phyloP scores from a whole-genome alignment of 2,113 vertebrate species.

The Actinemys pallida region DNA sequence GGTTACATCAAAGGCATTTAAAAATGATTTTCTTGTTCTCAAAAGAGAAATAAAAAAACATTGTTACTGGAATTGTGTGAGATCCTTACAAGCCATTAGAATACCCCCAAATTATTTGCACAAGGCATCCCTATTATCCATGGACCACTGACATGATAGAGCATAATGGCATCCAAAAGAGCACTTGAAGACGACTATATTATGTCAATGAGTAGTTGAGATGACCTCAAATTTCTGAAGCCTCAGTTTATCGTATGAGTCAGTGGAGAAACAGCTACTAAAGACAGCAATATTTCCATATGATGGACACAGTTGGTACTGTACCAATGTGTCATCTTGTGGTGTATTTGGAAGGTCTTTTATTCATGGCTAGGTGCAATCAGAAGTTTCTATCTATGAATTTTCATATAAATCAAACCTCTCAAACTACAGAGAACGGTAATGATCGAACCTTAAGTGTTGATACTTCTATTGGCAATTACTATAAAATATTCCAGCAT shows the following conservation, averaged over 20 bases:
- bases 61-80: slow-evolving; percentile 66
- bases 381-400: neutral
- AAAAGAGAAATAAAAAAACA: slow-evolving; percentile 49
- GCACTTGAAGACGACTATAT: slow-evolving; percentile 65
- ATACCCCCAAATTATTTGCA: slow-evolving; percentile 55
- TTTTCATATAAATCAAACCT: slow-evolving; percentile 29
- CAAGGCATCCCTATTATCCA: slow-evolving; percentile 45
- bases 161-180: slow-evolving; percentile 54
- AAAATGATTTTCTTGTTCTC: slow-evolving; percentile 53
- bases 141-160: slow-evolving; percentile 62
- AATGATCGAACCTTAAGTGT: neutral
- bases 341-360: slow-evolving; percentile 54
- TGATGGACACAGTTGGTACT: slow-evolving; percentile 66
- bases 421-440: neutral
- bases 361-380: slow-evolving; percentile 36
- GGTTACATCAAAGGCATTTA: slow-evolving; percentile 16
- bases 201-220: slow-evolving; percentile 69
- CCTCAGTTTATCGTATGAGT: slow-evolving; percentile 58
- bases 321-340: slow-evolving; percentile 53
- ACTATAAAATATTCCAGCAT: neutral
- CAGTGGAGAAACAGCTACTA: slow-evolving; percentile 64
- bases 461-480: slow-evolving; percentile 18
- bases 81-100: slow-evolving; percentile 56
- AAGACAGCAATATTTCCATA: slow-evolving; percentile 59
- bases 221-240: slow-evolving; percentile 62